Base-by-base conservation (phyloP, 2,113 vertebrate species). In the Podilymbus podiceps region DNA sequence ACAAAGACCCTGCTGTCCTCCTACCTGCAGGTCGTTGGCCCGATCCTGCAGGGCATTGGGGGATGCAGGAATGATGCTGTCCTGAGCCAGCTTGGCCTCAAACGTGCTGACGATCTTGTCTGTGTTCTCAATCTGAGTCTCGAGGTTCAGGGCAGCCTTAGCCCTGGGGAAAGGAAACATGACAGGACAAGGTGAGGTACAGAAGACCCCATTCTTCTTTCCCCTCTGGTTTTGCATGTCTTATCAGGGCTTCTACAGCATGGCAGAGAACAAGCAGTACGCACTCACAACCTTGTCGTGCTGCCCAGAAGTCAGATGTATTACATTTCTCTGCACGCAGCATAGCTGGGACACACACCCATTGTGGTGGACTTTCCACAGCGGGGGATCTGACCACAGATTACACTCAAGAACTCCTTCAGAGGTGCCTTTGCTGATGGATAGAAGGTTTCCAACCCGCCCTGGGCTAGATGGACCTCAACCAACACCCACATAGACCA, bases 121-220 rank as follows among this genome's bases (percentile, higher is more conserved):
- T 12, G 98, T 98, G 22, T 98, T 99, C 88, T 96, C 98, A 50
- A 99, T 99, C 95, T 99, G 99, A 86, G 60, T 98, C 95, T 99
- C 99, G 96, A 99, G 96, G 44, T 98, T 98, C 80, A 99, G 97
- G n/a, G 99, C 98, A 27, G 99, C 98, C 78, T 98, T 98, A 52
- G 99, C 98, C 96, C 99, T 99, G 88, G 85, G 58, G 24, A 81
- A 56, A 16, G 8, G 6, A 15, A 46, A 74, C 69, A 42, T 0
- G 0, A 78, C 50, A 46, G 7, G 23, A 76, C 9, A 44, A 88
- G 19, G 18, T 90, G 59, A 95, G 63, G 60, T 89, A n/a, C 15
- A 55, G 30, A 89, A 89, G 25, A 53, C 6, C 16, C 33, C 20
- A 28, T 38, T 89, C 21, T 55, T 59, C 59, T 49, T 62, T 42